Conservation (phyloP, 35 echinoderm and acorn worm species). For the Ptychodera flava region DNA sequence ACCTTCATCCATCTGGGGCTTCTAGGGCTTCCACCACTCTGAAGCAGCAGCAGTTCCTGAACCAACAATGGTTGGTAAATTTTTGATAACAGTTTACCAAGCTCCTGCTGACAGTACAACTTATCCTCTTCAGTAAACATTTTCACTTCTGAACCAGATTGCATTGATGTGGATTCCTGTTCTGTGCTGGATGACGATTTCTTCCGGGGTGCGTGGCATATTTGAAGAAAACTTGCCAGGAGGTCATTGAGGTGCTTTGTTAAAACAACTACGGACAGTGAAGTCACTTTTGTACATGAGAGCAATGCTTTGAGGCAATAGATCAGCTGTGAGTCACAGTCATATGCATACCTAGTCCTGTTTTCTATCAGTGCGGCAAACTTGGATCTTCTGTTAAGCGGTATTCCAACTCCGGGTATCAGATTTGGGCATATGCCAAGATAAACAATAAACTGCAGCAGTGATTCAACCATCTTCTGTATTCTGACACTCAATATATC, state of each 20-base stretch:
- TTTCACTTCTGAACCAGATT: neutral
- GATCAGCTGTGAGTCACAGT: constrained; percentile 27
- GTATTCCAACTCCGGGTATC: constrained; percentile 71
- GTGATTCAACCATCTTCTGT: constrained; percentile 42
- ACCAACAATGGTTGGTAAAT: constrained; percentile 73
- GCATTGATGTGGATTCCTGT: neutral
- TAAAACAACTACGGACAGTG: constrained; percentile 64
- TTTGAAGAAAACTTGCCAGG: constrained; percentile 56
- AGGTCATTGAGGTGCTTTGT: constrained; percentile 77
- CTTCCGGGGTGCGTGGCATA: constrained; percentile 4
- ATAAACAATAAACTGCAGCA: constrained; percentile 72
- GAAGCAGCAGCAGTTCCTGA: constrained; percentile 72
- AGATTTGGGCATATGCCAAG: constrained; percentile 69
- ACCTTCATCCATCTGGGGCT: constrained; percentile 60
- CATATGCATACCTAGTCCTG: neutral
- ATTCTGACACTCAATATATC: constrained; percentile 51
- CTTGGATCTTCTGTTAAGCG: constrained; percentile 51
- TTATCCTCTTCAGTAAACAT: neutral
- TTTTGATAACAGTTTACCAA: constrained; percentile 34
- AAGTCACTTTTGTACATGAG: constrained; percentile 47
- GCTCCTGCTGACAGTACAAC: constrained; percentile 34
- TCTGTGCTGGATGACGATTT: neutral
- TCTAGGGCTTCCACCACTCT: constrained; percentile 68
- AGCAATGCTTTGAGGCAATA: constrained; percentile 40
- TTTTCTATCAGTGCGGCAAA: constrained; percentile 25